phyloP scores from a whole-genome alignment of 2,113 vertebrate genomes.

The human region DNA sequence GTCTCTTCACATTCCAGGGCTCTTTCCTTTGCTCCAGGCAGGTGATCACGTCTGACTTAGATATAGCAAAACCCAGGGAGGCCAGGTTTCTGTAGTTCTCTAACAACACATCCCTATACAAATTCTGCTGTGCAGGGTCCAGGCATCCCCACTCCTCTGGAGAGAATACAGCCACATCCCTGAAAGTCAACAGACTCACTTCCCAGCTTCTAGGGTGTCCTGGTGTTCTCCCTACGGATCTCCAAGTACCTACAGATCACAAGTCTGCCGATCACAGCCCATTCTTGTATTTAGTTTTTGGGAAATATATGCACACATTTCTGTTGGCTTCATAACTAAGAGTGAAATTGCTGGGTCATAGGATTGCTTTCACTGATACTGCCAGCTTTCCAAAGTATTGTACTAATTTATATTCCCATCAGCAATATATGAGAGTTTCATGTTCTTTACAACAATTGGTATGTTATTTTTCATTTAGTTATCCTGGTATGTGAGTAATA shows the following conservation, averaged over 20 bases:
- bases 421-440: neutral
- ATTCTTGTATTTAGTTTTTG: neutral
- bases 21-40: neutral
- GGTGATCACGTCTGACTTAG: neutral
- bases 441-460: neutral
- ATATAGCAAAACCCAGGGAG: neutral
- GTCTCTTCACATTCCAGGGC: neutral
- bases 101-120: neutral
- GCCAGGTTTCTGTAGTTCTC: neutral
- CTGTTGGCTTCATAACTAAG: neutral
- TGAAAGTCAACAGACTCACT: neutral
- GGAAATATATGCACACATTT: neutral
- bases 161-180: neutral
- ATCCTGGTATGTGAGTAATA: neutral
- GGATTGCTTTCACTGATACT: neutral
- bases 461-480: neutral
- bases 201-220: neutral
- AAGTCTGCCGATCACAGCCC: neutral
- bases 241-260: neutral
- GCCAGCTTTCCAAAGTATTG: neutral
- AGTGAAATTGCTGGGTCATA: neutral
- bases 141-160: neutral
- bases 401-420: neutral
- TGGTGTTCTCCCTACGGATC: neutral
- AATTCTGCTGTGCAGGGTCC: neutral